Evolutionary conservation across 2,888 invertebrate species (phyloP), one percentile per base, ranked within the genome.

Genomic region (Geotrupes spiniger): DNA sequence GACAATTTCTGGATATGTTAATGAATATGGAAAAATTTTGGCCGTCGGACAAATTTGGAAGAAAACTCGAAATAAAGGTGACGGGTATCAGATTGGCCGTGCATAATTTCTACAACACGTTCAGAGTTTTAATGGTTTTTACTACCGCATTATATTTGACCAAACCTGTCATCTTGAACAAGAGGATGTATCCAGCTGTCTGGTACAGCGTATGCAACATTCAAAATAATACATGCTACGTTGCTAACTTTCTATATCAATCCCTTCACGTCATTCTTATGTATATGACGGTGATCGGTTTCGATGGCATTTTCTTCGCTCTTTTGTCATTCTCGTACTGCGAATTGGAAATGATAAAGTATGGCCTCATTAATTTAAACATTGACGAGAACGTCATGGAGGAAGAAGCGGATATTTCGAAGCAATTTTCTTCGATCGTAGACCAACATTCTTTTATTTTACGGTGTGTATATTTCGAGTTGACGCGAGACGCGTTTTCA

Each of bases 241-340:
- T 29, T 2, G n/a, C 15, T 10, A 38, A 37, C 29, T 36, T 29
- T 21, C 5, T 27, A n/a, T 44, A 6, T 3, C 21, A 21, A 21
- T 3, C 6, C 6, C 3, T 21, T 6, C 3, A 21, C 21, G 21
- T 6, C 3, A n/a, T n/a, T n/a, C n/a, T n/a, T n/a, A 21, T 21
- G 21, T 21, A 21, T 6, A 21, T 21, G 21, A 4, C 6, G 3
- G 5, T 38, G 37, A 11, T 12, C 21, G 27, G 38, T 29, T 17
- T 44, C 44, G 6, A 38, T 44, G 44, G 44, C 29, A 10, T 44
- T 27, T 44, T 37, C 21, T 44, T 44, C 5, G 28, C 44, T n/a
- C 27, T 44, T 10, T 12, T 44, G 16, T 36, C 38, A 10, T 12
- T 21, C 9, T 9, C 29, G 10, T 38, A 36, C 12, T n/a, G 16